Conservation (phyloP, 2,113 vertebrate species). For the Charina bottae region DNA sequence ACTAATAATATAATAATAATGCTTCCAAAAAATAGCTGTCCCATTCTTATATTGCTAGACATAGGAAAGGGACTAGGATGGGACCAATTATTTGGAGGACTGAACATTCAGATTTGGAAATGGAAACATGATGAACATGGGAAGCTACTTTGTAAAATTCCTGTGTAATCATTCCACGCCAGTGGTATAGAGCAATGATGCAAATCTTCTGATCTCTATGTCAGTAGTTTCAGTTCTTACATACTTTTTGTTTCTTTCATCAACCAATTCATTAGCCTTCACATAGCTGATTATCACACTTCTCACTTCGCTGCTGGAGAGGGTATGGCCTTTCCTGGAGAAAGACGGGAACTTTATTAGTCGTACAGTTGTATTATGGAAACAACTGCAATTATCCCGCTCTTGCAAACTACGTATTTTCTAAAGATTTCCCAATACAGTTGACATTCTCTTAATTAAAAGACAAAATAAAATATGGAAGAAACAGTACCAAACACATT, state of each 20-base stretch:
- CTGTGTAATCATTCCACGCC: not conserved
- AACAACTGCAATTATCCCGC: not conserved
- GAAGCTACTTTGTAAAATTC: not conserved
- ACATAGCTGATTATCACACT: conserved; percentile 84
- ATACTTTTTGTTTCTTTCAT: conserved; percentile 91
- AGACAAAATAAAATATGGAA: not conserved
- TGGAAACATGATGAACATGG: not conserved
- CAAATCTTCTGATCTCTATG: not conserved
- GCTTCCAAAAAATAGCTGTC: too few species aligned
- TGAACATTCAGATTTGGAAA: not conserved
- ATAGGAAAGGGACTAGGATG: not conserved
- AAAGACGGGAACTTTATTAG: conserved; percentile 26
- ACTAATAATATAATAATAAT: not conserved
- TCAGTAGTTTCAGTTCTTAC: conserved; percentile 27
- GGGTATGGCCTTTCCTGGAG: conserved; percentile 84
- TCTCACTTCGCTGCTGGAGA: conserved; percentile 86
- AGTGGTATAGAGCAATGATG: not conserved
- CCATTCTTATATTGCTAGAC: not conserved
- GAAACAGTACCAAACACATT: not conserved
- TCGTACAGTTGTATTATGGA: not conserved
- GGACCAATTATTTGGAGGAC: not conserved
- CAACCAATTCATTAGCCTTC: conserved; percentile 88
- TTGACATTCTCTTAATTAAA: not conserved
- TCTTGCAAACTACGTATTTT: not conserved
- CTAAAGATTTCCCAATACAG: not conserved